Evolutionary conservation across 2,888 invertebrate species (phyloP).

Genomic region (Zygogramma bicolorata): DNA sequence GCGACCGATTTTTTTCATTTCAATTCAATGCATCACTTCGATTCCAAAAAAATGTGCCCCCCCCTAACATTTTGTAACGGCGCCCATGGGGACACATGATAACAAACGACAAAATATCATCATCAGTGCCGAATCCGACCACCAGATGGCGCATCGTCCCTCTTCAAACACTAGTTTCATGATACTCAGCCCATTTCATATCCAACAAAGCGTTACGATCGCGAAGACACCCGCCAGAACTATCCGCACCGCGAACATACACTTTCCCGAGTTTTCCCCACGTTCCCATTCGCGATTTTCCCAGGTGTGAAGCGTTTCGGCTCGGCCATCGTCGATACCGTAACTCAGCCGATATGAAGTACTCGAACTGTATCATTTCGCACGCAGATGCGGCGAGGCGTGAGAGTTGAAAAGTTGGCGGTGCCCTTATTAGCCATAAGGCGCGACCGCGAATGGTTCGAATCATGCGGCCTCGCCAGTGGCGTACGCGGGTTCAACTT

Average conservation of each 20-base stretch:
- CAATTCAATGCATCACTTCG: too few relatives aligned
- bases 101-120: too few relatives aligned
- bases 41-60: too few relatives aligned
- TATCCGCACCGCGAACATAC: neutral
- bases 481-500: neutral
- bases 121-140: too few relatives aligned
- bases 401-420: constrained; percentile 40
- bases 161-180: too few relatives aligned
- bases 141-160: too few relatives aligned
- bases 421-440: constrained; percentile 28
- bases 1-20: too few relatives aligned
- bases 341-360: constrained; percentile 22
- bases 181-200: too few relatives aligned
- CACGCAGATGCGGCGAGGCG: constrained; percentile 33
- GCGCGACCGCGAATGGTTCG: constrained; percentile 18
- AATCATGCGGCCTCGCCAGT: neutral
- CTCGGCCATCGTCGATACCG: constrained; percentile 1
- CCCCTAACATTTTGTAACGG: too few relatives aligned
- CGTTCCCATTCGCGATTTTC: neutral
- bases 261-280: neutral
- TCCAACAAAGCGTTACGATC: neutral
- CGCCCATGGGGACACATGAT: too few relatives aligned
- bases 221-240: neutral
- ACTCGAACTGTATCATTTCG: constrained; percentile 36
- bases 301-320: constrained; percentile 8